phyloP scores from a whole-genome alignment of 1,140 invertebrate genomes.

The Pogonomyrmex barbatus region DNA sequence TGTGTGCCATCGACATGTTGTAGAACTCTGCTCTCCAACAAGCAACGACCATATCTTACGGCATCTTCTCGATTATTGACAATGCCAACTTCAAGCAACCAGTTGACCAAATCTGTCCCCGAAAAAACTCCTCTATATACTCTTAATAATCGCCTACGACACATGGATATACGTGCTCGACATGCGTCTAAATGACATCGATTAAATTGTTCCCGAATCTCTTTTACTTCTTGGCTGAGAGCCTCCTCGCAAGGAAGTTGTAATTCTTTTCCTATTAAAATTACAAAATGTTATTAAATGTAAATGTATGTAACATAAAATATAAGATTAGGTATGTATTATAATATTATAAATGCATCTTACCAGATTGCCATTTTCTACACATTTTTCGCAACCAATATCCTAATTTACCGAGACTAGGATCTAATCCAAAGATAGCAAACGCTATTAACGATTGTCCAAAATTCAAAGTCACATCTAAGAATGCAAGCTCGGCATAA shows the following conservation, averaged over 20 bases:
- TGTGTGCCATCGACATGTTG: slow-evolving; percentile 93
- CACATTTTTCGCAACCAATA: slow-evolving; percentile 79
- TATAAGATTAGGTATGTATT: slow-evolving; percentile 33
- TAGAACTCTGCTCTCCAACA: slow-evolving; percentile 94
- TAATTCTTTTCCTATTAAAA: slow-evolving; percentile 76
- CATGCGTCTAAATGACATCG: slow-evolving; percentile 94
- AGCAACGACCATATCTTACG: slow-evolving; percentile 92
- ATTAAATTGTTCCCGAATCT: slow-evolving; percentile 95
- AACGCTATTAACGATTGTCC: slow-evolving; percentile 95
- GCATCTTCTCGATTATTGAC: slow-evolving; percentile 92
- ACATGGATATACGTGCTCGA: slow-evolving; percentile 90
- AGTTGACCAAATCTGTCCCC: slow-evolving; percentile 94
- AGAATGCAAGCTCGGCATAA: slow-evolving; percentile 95
- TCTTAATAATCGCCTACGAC: slow-evolving; percentile 89
- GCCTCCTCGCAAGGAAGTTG: slow-evolving; percentile 90
- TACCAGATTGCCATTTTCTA: slow-evolving; percentile 77
- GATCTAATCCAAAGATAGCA: slow-evolving; percentile 94
- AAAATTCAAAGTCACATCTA: slow-evolving; percentile 95
- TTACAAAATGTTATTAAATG: slow-evolving; percentile 46
- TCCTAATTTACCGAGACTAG: slow-evolving; percentile 84
- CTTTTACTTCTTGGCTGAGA: slow-evolving; percentile 91
- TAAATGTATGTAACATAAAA: not conserved
- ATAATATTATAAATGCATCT: not conserved
- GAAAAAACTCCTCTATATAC: slow-evolving; percentile 93
- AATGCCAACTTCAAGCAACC: slow-evolving; percentile 93